A percentile compares a stretch with the other conserved stretches of the same genome.
phyloP scores from a whole-genome alignment of 1,140 invertebrate species.

The Solen grandis region DNA sequence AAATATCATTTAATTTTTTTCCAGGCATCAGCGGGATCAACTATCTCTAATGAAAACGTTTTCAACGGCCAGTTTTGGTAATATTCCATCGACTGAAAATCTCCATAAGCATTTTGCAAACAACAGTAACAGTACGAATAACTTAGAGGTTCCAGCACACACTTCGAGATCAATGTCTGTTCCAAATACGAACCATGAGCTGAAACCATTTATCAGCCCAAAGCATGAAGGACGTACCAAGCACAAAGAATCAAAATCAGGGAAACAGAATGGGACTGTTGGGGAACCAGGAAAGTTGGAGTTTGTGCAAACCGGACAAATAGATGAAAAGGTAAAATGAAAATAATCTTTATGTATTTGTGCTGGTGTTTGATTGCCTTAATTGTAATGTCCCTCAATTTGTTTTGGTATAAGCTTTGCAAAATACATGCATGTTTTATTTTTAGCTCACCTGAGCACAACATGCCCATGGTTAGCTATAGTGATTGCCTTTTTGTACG shows the following conservation, averaged over 20 bases:
- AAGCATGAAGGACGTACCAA: background rate
- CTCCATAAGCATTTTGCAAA: background rate
- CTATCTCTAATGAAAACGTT: constrained; percentile 63
- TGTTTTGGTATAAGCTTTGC: too few species aligned
- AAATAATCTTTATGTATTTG: too few species aligned
- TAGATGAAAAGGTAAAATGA: too few species aligned
- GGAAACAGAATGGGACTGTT: constrained; percentile 48
- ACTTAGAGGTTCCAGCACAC: background rate
- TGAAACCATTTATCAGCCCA: too few species aligned
- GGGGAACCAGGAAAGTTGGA: constrained; percentile 64
- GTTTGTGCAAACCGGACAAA: constrained; percentile 71
- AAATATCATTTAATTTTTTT: constrained; percentile 17
- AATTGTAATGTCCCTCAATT: too few species aligned
- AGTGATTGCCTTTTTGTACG: too few species aligned
- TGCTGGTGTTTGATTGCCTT: too few species aligned
- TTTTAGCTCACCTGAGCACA: too few species aligned
- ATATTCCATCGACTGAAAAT: constrained; percentile 19
- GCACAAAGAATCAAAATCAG: constrained; percentile 19
- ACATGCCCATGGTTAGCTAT: too few species aligned
- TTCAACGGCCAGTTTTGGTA: constrained; percentile 62
- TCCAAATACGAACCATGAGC: constrained; percentile 31
- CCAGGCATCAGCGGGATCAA: constrained; percentile 64
- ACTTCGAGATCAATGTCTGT: background rate
- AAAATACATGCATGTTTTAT: too few species aligned
- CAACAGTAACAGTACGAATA: background rate